Base-by-base conservation (phyloP, 2,888 invertebrate species). In the Lycia hirtaria region DNA sequence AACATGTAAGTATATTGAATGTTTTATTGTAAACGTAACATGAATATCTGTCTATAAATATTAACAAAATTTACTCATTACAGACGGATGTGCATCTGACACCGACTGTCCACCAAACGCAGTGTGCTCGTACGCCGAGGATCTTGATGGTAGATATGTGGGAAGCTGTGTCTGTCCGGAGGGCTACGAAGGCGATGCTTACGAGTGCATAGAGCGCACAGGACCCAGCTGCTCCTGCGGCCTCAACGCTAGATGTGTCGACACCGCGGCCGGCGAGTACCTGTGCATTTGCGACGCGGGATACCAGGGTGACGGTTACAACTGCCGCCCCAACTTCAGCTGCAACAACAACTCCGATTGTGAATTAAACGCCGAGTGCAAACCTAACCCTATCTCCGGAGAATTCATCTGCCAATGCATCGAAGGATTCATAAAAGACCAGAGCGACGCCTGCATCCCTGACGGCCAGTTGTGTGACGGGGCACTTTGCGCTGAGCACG, bases 121-220 rank as follows among this genome's bases (percentile, higher is more conserved):
- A 4, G 93, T 95, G 47, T 98, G 98, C 79, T 89, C 94, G 50
- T 94, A 93, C 9, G 47, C 26, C 81, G 86, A 93, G 37, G 85
- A 93, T 10, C 47, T 63, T 0, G 71, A 72, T 19, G 88, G 91
- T 2, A 88, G 93, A 49, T 67, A 72, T 55, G 67, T 65, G 41
- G 84, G 88, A 1, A 86, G 85, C 51, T 98, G 98, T 76, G 93
- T 94, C 38, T 98, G 98, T 77, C 95, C 95, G 56, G 93, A 94
- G n/a, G 97, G 97, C 3, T 98, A 94, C 85, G 94, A 95, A 74
- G 98, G 98, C 17, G 96, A 98, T 80, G 98, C 97, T 6, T 94
- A 93, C 60, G 93, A 93, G 67, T 98, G 98, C 77, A 92, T 88
- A 1, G 93, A 94, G 58, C 80, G 81, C 49, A 78, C 84, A 2